Base-by-base conservation (phyloP, 1,140 invertebrate species). In the Drosophila bocqueti region DNA sequence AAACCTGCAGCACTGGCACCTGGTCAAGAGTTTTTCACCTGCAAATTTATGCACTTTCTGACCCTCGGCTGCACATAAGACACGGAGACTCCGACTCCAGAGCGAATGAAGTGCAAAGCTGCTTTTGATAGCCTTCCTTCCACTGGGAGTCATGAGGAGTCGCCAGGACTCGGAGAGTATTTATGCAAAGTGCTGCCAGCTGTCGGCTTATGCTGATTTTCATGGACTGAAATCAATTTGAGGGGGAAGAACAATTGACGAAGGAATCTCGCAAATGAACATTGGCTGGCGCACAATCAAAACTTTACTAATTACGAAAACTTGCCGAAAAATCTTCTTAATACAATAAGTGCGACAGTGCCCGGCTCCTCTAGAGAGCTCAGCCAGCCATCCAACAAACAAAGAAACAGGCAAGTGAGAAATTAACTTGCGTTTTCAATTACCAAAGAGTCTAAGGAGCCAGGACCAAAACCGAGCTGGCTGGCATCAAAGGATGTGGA, bases 371-470 rank as follows among this genome's bases (percentile, higher is more conserved):
- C 13, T 18, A 3, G 11, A 52, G 65, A 29, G 34, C 43, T 54
- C 59, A 31, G 49, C 66, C 58, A 43, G 49, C 66, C 58, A 43
- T 6, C 38, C 54, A 38, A 42, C 66, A 49, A 77, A 58, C 74
- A 77, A 79, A 58, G 76, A 71, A 68, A 65, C 55, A 58, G 66
- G 65, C 57, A 85, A 85, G 85, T 89, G 85, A 74, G 85, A 90
- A 90, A 90, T 90, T 82, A 89, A 90, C 79, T 90, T 90, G 86
- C 85, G 85, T 90, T 90, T 90, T 91, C 85, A 90, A 90, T 90
- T 90, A 90, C 85, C 82, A 74, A 73, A 90, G 57, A 59, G 60
- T 57, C 65, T 49, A 55, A 50, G 34, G 66, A 50, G 50, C 38
- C 66, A 54, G 34, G 36, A 66, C 45, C 46, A 61, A 46, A 46